A percentile compares a stretch with the other conserved stretches of the same genome.
Evolutionary conservation across 2,888 invertebrate species (phyloP).

Genomic region (Sphaeridia pumilis): DNA sequence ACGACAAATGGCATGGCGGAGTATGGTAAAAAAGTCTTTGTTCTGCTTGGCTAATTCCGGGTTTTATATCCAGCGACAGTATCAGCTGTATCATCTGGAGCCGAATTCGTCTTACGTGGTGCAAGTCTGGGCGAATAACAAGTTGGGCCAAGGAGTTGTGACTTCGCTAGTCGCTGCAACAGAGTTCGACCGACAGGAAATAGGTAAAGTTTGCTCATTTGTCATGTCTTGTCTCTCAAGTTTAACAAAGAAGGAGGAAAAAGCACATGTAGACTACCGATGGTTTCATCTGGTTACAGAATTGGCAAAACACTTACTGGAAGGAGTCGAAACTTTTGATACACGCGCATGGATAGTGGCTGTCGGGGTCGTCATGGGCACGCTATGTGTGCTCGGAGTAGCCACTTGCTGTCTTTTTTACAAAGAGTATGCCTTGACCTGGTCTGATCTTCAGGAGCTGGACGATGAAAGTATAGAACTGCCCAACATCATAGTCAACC

Average conservation of each 20-base stretch:
- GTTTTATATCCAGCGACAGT: constrained; percentile 58
- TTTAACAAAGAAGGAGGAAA: no score
- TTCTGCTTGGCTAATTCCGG: neutral
- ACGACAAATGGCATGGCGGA: neutral
- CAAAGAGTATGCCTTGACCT: constrained; percentile 51
- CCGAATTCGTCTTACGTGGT: constrained; percentile 81
- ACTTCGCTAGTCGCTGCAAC: constrained; percentile 65
- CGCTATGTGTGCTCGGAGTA: constrained; percentile 66
- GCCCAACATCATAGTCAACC: constrained; percentile 82
- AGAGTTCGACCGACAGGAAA: constrained; percentile 61
- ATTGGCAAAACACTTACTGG: constrained; percentile 69
- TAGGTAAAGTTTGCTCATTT: constrained; percentile 57
- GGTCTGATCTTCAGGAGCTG: constrained; percentile 18
- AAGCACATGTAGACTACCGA: no score
- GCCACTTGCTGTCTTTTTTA: constrained; percentile 77
- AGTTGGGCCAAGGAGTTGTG: constrained; percentile 64
- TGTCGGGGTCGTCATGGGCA: constrained; percentile 76
- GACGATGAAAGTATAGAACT: constrained; percentile 64
- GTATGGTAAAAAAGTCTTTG: no score
- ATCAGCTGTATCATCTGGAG: constrained; percentile 74
- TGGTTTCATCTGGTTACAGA: constrained; percentile 46
- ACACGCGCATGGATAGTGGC: constrained; percentile 79
- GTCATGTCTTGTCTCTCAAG: no score
- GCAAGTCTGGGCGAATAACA: constrained; percentile 80
- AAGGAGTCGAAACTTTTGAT: constrained; percentile 74